These are phyloP conservation scores for Tinea semifulvella DNA, from an alignment of 2,888 invertebrate genomes.

Conservation along the genomic window DNA sequence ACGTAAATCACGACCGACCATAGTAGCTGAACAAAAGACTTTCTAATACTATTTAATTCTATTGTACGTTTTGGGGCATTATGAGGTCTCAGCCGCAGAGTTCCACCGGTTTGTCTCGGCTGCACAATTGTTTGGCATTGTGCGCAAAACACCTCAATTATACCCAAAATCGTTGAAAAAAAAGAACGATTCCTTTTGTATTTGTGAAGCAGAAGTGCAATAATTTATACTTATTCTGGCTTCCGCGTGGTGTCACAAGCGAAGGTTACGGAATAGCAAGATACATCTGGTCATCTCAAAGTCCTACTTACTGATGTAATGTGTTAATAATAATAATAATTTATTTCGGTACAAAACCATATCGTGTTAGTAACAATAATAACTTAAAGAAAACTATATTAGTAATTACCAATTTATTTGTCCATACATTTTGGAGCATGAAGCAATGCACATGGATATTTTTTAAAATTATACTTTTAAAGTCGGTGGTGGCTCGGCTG, in stretches of 20 bases:
- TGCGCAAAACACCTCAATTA: slow-evolving; percentile 54
- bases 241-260: slow-evolving; percentile 34
- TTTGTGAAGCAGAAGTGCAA: slow-evolving; percentile 37
- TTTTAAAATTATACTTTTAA: too few species aligned
- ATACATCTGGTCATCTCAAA: neutral
- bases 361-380: too few species aligned
- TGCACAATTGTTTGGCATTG: slow-evolving; percentile 37
- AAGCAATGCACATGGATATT: too few species aligned
- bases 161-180: slow-evolving; percentile 35
- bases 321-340: too few species aligned
- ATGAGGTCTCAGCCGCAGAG: slow-evolving; percentile 24
- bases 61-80: slow-evolving; percentile 30
- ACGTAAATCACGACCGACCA: slow-evolving; percentile 45
- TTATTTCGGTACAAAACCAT: too few species aligned
- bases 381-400: too few species aligned
- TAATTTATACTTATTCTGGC: slow-evolving; percentile 45
- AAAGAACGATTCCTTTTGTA: slow-evolving; percentile 36
- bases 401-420: too few species aligned
- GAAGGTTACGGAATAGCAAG: neutral
- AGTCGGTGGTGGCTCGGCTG: too few species aligned
- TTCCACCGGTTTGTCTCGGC: slow-evolving; percentile 35
- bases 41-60: slow-evolving; percentile 41
- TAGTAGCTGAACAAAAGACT: slow-evolving; percentile 37
- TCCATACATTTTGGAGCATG: too few species aligned
- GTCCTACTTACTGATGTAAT: neutral